Base-by-base conservation (phyloP, 2,888 invertebrate species). In the Scrobipalpa atriplicella region DNA sequence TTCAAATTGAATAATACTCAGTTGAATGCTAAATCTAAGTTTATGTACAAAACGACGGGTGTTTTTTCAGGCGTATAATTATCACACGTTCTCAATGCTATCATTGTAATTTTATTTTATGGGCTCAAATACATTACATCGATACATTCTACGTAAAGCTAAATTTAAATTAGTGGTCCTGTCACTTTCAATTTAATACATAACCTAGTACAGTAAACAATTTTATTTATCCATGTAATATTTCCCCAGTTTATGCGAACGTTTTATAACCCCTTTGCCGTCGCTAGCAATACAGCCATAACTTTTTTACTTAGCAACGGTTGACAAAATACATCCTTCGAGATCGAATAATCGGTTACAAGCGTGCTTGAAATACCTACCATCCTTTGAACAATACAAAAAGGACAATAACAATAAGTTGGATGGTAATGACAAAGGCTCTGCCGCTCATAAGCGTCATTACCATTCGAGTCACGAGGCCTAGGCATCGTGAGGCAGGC, bases 401-500 rank as follows among this genome's bases (percentile, higher is more conserved):
- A 64, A 13, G 21, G 21, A 67, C 70, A 62, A 64, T 56, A 54
- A 54, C 69, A 64, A 65, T 64, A 64, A 54, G 64, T 56, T 41
- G 67, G 60, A 68, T 60, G 62, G 54, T 60, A 71, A 73, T 74
- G 76, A 81, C 79, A 82, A 80, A 82, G 79, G 71, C 76, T 71
- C 70, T 73, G 72, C 74, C 75, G 73, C 72, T 74, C 73, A 70
- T 67, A 66, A 65, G 69, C 67, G 66, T 73, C 70, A 78, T 80
- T 82, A 78, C 75, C 70, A 84, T 70, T 72, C 80, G 62, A 73
- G 79, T 81, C 84, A 83, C 84, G 82, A 81, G 70, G 56, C 2
- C 56, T 71, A 71, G 74, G 72, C 68, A 71, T 78, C 75, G 75
- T 77, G 77, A 76, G 75, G 76, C 78, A 63, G 70, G 72, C 74